These are phyloP conservation scores for Pelosia muscerda DNA, from an alignment of 2,888 invertebrate species.

Conservation along the genomic window DNA sequence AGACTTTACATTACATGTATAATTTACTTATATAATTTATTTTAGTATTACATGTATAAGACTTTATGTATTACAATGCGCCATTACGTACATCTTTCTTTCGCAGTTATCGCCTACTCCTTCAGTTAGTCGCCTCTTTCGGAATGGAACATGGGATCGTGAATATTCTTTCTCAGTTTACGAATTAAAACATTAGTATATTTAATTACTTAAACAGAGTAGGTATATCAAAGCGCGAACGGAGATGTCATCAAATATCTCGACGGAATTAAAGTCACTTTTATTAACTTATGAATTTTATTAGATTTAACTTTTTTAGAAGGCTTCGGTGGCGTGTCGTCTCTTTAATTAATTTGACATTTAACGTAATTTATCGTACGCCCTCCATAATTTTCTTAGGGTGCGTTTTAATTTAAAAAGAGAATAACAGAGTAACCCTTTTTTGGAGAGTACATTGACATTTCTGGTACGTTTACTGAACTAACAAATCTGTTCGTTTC, in stretches of 20 bases:
- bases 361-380: conserved; percentile 76
- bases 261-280: conserved; percentile 51
- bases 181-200: too few relatives aligned
- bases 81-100: too few relatives aligned
- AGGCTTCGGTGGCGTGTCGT: conserved; percentile 63
- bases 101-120: too few relatives aligned
- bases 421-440: conserved; percentile 48
- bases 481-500: conserved; percentile 44
- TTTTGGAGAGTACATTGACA: conserved; percentile 43
- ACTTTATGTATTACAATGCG: too few relatives aligned
- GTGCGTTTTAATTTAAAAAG: conserved; percentile 38
- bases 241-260: conserved; percentile 38
- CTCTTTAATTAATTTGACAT: conserved; percentile 75
- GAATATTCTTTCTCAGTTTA: too few relatives aligned
- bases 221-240: conserved; percentile 29
- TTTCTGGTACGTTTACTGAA: conserved; percentile 36
- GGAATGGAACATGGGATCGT: too few relatives aligned
- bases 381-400: conserved; percentile 43
- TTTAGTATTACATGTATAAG: too few relatives aligned
- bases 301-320: conserved; percentile 56
- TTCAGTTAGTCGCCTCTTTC: too few relatives aligned
- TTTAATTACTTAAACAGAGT: conserved; percentile 22
- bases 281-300: conserved; percentile 65
- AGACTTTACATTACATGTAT: too few relatives aligned
- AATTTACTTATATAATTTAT: too few relatives aligned